A percentile compares a stretch with the other conserved stretches of the same genome.
These are phyloP conservation scores for Pantherophis vulpinus DNA, from an alignment of 2,797 vertebrate species.

Conservation along the genomic window DNA sequence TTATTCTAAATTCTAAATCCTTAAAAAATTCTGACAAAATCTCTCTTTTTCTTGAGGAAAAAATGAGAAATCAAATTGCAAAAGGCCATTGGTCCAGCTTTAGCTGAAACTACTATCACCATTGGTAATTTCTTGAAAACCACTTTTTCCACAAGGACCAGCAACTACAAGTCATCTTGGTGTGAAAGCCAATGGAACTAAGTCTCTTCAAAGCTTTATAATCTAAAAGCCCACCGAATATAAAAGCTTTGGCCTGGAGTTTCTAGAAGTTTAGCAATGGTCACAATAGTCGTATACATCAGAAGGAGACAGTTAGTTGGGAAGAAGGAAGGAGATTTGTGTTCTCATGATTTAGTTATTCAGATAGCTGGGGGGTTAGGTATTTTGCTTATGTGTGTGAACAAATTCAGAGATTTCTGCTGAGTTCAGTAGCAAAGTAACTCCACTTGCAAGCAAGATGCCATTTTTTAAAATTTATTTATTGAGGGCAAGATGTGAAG, in stretches of 20 bases:
- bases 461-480: slow-evolving; percentile 3
- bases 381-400: neutral
- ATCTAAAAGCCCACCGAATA: neutral
- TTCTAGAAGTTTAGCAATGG: neutral
- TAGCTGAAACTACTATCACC: neutral
- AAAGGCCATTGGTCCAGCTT: neutral
- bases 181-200: neutral
- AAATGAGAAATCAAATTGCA: neutral
- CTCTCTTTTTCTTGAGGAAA: neutral
- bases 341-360: neutral
- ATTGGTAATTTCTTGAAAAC: neutral
- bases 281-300: neutral
- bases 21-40: neutral
- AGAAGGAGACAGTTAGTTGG: neutral
- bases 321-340: neutral
- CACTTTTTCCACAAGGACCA: neutral
- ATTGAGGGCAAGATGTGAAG: neutral
- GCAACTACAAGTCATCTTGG: neutral
- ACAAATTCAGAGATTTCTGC: neutral
- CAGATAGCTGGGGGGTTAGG: neutral
- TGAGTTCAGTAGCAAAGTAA: neutral
- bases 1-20: no score
- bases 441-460: neutral
- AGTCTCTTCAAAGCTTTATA: neutral
- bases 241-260: neutral